Base-by-base conservation (phyloP, 1,140 invertebrate genomes). In the Batillaria attramentaria region DNA sequence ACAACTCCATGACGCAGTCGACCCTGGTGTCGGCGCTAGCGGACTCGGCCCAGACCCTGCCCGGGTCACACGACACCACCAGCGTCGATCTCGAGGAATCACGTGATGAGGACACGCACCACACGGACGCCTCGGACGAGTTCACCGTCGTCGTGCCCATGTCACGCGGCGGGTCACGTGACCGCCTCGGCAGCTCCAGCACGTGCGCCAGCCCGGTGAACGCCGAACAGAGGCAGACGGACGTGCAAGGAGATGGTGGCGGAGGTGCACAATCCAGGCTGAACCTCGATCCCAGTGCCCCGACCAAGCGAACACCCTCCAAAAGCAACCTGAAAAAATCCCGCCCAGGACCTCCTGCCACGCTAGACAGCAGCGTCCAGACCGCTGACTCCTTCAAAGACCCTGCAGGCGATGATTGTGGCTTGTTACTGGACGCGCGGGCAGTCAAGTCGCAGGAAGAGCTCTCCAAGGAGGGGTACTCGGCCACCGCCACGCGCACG, bases 41-140 rank as follows among this genome's bases (percentile, higher is more conserved):
- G 20, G 69, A 46, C n/a, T 72, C 60, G 28, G 28, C 69, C 31
- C 39, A 62, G 37, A 72, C 35, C n/a, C 33, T 50, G 50, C 33
- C 73, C 24, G 60, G 46, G 54, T 60, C 68, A 54, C 43, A 39
- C 33, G 62, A 43, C 43, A 18, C 68, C 33, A 62, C 54, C 57
- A 46, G 57, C 78, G 39, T 43, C 37, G 41, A 72, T 33, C 37
- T 50, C 24, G 50, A 72, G 57, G 31, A 62, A 39, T 33, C 43
- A 41, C 10, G 65, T 46, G 41, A 70, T 50, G 35, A 18, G 50
- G n/a, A 73, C 33, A 37, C 37, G 2, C 50, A 80, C 60, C 74
- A 77, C 69, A 80, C 79, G 1, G 79, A 80, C 54, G 79, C 79
- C 20, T 80, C 79, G n/a, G 68, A 77, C 31, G 79, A 80, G 69